Conservation (phyloP, 2,797 vertebrate species). For the Cheirogaleus major region DNA sequence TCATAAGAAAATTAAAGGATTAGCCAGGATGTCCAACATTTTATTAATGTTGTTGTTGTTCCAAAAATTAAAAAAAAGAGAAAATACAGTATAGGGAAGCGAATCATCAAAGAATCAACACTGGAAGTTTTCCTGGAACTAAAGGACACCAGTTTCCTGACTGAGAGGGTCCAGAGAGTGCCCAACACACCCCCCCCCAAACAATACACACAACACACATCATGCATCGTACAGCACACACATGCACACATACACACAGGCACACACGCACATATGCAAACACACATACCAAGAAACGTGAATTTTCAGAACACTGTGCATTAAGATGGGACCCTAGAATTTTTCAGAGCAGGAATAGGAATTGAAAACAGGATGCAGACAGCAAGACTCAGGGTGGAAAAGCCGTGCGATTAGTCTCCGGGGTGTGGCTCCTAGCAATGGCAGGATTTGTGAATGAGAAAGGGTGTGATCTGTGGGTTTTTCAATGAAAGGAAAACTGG, state of each 20-base stretch:
- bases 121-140: background rate
- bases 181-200: fast-evolving
- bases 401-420: background rate
- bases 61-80: background rate
- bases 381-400: background rate
- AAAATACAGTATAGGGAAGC: background rate
- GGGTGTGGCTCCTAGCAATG: background rate
- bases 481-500: background rate
- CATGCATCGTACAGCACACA: background rate
- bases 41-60: background rate
- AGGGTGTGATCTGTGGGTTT: background rate
- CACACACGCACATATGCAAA: background rate
- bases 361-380: background rate
- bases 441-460: background rate
- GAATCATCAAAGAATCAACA: background rate
- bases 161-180: background rate
- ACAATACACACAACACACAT: background rate
- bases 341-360: background rate
- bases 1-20: background rate
- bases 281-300: background rate
- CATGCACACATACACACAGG: background rate
- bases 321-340: background rate
- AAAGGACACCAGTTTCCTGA: background rate
- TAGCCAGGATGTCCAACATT: background rate
- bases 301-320: background rate